Base-by-base conservation (phyloP, 2,888 invertebrate genomes). In the Prenolepis imparis region DNA sequence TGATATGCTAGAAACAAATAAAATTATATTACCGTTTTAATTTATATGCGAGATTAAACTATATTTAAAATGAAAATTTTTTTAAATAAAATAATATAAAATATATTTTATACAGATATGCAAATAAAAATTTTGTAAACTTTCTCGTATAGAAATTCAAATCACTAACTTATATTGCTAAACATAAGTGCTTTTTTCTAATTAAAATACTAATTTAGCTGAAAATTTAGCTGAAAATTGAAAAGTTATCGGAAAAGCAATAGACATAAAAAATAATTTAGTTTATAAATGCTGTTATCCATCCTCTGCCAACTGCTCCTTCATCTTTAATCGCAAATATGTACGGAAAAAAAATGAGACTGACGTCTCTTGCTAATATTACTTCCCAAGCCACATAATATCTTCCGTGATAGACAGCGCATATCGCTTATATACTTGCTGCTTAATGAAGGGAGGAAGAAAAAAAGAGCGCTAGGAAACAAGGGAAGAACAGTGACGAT, bases 401-500 rank as follows among this genome's bases (percentile, higher is more conserved):
- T 81, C 77, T 81, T 75, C 39, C 39, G 77, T 77, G 28, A 81
- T 81, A 74, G 75, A 39, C 59, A 55, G 48, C 8, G 52, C 68
- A 59, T 67, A 77, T 32, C n/a, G 67, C 61, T 67, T 48, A 55
- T 57, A 36, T 63, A 68, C 68, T 72, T 36, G 78, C 72, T 78
- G 59, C 44, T 70, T 78, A 78, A 72, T 72, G 72, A 70, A 61
- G 61, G 48, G 21, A 83, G 64, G 48, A 70, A 39, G 57, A 61
- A 55, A 73, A 57, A 68, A 24, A 61, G 82, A 36, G 12, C 21
- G 15, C 12, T 72, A 28, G 55, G 28, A 64, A 55, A 55, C n/a
- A 44, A 67, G 57, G 24, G 74, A 63, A 68, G 57, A 85, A 83
- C 72, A 61, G 57, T 59, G 67, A 39, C 70, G 83, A 67, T 73